These are phyloP conservation scores for Dinothrombium tinctorium DNA, from an alignment of 1,140 invertebrate species.

Conservation along the genomic window DNA sequence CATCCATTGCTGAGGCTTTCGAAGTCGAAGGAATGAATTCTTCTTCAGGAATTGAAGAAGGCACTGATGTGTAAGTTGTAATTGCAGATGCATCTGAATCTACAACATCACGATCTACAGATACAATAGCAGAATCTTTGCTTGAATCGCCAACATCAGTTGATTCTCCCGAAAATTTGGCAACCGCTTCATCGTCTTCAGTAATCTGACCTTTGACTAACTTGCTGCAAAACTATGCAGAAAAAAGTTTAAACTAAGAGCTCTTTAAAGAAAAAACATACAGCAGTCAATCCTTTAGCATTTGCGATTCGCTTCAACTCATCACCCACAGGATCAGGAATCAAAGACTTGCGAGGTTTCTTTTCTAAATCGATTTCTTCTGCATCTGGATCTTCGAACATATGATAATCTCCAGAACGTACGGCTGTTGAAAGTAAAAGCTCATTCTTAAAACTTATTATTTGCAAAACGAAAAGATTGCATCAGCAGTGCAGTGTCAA, in stretches of 20 bases:
- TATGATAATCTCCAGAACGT: conserved; percentile 85
- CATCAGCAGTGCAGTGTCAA: not conserved
- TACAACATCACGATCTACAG: conserved; percentile 13
- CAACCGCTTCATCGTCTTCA: conserved; percentile 26
- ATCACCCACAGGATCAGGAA: conserved; percentile 15
- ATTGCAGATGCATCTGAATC: not conserved
- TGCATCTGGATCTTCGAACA: conserved; percentile 61
- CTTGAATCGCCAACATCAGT: conserved; percentile 17
- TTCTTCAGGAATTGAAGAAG: not conserved
- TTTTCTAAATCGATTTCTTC: conserved; percentile 14
- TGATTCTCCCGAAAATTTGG: conserved; percentile 14
- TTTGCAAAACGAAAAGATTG: not conserved
- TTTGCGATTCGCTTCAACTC: conserved; percentile 14
- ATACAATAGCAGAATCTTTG: conserved; percentile 16
- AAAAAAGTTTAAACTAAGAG: not conserved
- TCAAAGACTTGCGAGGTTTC: conserved; percentile 10
- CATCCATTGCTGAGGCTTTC: not conserved
- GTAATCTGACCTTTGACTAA: conserved; percentile 7
- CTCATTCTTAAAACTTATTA: not conserved
- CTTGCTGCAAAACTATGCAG: conserved; percentile 8
- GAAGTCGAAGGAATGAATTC: conserved; percentile 1
- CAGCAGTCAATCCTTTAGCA: conserved; percentile 15
- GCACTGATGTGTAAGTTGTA: not conserved
- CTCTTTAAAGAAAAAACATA: conserved; percentile 6
- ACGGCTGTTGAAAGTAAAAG: conserved; percentile 37